Evolutionary conservation across 2,888 invertebrate species (phyloP).

Genomic region (Ectemnius continuus): DNA sequence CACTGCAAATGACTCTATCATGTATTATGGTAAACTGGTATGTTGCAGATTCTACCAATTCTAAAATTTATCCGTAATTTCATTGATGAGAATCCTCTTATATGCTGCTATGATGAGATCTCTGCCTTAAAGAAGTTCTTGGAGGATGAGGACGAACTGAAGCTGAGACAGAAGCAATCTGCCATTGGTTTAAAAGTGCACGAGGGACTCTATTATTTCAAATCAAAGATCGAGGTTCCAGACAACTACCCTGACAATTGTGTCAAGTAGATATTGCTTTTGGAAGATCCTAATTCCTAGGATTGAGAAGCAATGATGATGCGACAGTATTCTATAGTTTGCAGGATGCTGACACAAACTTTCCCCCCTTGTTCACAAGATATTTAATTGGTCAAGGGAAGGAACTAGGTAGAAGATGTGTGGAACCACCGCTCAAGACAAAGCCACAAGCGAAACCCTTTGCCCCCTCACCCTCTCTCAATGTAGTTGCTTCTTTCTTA

Average conservation of each 20-base stretch:
- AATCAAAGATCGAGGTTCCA: conserved; percentile 81
- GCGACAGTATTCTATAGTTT: conserved; percentile 75
- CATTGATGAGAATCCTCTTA: conserved; percentile 84
- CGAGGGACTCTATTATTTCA: conserved; percentile 82
- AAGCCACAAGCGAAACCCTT: conserved; percentile 81
- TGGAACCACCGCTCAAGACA: conserved; percentile 83
- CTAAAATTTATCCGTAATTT: conserved; percentile 83
- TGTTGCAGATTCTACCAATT: conserved; percentile 79
- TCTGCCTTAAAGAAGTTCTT: conserved; percentile 81
- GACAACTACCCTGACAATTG: conserved; percentile 81
- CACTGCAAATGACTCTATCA: no score
- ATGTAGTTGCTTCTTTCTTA: conserved; percentile 82
- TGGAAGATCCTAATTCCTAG: conserved; percentile 29
- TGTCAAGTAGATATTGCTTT: conserved; percentile 77
- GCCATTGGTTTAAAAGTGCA: conserved; percentile 80
- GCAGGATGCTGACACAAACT: conserved; percentile 82
- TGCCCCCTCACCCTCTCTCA: conserved; percentile 82
- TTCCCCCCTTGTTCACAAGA: conserved; percentile 82
- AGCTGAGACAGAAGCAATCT: conserved; percentile 84
- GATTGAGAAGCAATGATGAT: conserved; percentile 2
- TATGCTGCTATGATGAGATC: conserved; percentile 87
- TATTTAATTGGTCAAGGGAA: conserved; percentile 83
- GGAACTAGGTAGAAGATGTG: conserved; percentile 85
- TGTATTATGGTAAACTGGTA: background rate
- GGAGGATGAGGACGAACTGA: conserved; percentile 80